Evolutionary conservation across 2,113 vertebrate species (phyloP).

Genomic region (Cottus gobio): DNA sequence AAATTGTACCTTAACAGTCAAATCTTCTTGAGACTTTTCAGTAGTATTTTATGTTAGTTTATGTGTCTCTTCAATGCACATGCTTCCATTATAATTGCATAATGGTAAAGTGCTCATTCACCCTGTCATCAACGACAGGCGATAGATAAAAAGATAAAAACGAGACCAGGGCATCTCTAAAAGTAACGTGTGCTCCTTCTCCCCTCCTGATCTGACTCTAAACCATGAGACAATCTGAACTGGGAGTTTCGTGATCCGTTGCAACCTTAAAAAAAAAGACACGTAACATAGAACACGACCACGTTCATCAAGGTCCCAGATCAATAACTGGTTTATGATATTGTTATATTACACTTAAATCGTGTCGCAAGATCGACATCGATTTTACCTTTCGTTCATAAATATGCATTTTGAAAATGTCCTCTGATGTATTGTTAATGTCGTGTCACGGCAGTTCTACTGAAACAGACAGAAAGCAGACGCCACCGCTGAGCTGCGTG

Average conservation of each 20-base stretch:
- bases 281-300: neutral
- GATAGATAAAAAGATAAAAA: too few species aligned
- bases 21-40: too few species aligned
- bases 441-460: constrained; percentile 6
- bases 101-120: too few species aligned
- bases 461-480: constrained; percentile 36
- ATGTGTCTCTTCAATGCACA: too few species aligned
- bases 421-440: constrained; percentile 15
- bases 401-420: constrained; percentile 4
- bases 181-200: neutral
- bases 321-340: neutral
- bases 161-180: too few species aligned
- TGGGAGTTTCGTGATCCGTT: too few species aligned
- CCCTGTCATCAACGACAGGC: neutral
- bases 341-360: neutral
- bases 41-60: too few species aligned
- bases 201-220: neutral
- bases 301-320: neutral
- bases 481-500: neutral
- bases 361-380: neutral
- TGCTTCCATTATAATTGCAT: too few species aligned
- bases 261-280: neutral
- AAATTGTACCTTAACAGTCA: too few species aligned
- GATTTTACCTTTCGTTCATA: neutral
- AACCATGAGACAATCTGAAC: neutral